Base-by-base conservation (phyloP, 2,113 vertebrate genomes). In the Neotoma lepida region DNA sequence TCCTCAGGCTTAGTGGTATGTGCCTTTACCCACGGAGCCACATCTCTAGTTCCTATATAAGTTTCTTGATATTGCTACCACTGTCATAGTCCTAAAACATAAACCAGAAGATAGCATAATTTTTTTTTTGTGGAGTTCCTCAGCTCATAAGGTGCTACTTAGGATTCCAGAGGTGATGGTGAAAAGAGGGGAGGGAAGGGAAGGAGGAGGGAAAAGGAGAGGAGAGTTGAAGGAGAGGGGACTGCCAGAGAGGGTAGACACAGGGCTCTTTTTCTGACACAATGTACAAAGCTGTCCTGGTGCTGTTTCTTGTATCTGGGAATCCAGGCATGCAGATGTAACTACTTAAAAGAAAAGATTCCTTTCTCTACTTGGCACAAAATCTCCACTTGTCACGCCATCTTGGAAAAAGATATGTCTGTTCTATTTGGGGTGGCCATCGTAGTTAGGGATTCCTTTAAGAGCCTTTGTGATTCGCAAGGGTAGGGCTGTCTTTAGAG, bases 71-170 rank as follows among this genome's bases (percentile, higher is more conserved):
- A 61, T 88, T 76, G 33, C n/a, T 82, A 49, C 9, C 12, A 78
- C 12, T 15, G n/a, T 74, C 51, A 86, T 18, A 78, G 58, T 88
- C 26, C 28, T 71, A 63, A 80, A 84, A 94, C 90, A 33, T n/a
- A 51, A 88, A 46, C 24, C 14, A 58, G 39, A 92, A 78, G 18
- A 39, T 41, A 78, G 14, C 0, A 30, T 35, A 46, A 91, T 5
- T 64, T 44, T 24, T 74, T 76, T 78, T 58, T 26, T 76, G 1
- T 26, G 9, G 20, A n/a, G 9, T 77, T 87, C 18, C 44, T 51
- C 61, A 14, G 24, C 22, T 24, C 80, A 2, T 15, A 84, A 22
- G 9, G 26, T 80, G 46, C 39, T 22, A 51, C 41, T 68, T 33
- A 73, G 41, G 30, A 33, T 89, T 86, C 77, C 20, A n/a, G 33